Evolutionary conservation across 2,113 vertebrate species (phyloP).

Genomic region (Mesitornis unicolor): DNA sequence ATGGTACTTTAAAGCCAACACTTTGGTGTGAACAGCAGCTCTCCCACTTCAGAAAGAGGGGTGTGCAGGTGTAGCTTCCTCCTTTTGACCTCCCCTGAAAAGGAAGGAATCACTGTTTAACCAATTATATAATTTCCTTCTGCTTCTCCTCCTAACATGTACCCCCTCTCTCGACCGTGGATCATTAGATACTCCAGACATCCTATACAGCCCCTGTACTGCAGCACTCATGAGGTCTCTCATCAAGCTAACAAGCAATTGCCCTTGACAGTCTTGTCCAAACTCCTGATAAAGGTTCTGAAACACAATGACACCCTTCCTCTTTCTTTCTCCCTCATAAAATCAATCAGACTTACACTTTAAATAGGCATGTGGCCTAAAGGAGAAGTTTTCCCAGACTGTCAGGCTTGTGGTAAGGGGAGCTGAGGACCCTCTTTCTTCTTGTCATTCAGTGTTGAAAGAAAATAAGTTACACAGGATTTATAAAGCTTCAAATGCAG

Average conservation of each 20-base stretch:
- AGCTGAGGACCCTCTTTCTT: background rate
- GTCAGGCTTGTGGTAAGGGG: background rate
- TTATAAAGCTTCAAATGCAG: background rate
- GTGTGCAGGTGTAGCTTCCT: background rate
- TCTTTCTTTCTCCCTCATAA: constrained; percentile 36
- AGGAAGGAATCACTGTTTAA: background rate
- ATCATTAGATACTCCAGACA: background rate
- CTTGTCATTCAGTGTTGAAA: background rate
- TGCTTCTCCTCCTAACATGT: background rate
- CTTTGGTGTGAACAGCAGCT: background rate
- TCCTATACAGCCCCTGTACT: background rate
- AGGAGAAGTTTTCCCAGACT: constrained; percentile 33
- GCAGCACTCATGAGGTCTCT: background rate
- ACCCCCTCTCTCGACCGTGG: rapidly evolving
- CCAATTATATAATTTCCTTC: background rate
- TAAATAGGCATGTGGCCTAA: constrained; percentile 15
- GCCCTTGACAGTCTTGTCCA: background rate
- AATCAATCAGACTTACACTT: constrained; percentile 45
- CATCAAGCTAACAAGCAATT: constrained; percentile 36
- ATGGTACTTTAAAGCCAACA: background rate
- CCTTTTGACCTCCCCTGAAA: background rate
- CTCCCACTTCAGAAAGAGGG: background rate
- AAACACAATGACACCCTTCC: constrained; percentile 1
- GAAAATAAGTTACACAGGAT: background rate
- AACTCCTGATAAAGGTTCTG: constrained; percentile 33